These are phyloP conservation scores for Nasonovia ribisnigri DNA, from an alignment of 2,888 invertebrate species.

Conservation along the genomic window DNA sequence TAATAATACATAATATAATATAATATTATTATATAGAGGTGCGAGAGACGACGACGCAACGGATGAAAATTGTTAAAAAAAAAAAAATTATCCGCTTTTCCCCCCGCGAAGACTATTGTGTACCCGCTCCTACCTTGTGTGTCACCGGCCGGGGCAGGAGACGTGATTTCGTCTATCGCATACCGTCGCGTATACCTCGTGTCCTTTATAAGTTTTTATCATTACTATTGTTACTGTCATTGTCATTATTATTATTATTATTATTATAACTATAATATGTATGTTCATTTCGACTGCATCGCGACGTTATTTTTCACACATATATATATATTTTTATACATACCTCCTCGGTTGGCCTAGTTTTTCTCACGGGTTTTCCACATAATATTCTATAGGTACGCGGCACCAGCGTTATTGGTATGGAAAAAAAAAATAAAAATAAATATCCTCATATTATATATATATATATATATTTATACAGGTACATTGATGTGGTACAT, in stretches of 20 bases:
- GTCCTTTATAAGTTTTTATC: slow-evolving; percentile 16
- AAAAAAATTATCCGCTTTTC: slow-evolving; percentile 34
- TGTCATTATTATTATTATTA: not conserved
- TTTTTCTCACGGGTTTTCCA: slow-evolving; percentile 51
- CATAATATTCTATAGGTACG: not conserved
- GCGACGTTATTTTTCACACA: not conserved
- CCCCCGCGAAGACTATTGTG: not conserved
- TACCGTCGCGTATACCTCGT: slow-evolving; percentile 57
- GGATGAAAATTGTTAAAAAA: not conserved
- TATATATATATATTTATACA: too few relatives aligned
- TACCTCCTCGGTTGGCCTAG: slow-evolving; percentile 41
- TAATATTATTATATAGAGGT: too few relatives aligned
- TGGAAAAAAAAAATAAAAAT: not conserved
- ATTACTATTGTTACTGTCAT: not conserved
- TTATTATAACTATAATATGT: not conserved
- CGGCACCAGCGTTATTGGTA: not conserved
- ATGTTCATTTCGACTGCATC: slow-evolving; percentile 1
- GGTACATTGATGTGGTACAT: not conserved
- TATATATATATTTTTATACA: not conserved
- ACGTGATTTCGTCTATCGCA: slow-evolving; percentile 37
- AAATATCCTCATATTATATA: not conserved
- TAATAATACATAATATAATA: not conserved
- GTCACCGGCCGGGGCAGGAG: not conserved
- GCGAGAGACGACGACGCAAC: not conserved
- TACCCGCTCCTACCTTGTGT: too few relatives aligned